Conservation (phyloP, 2,797 vertebrate genomes). For the Thaleichthys pacificus region DNA sequence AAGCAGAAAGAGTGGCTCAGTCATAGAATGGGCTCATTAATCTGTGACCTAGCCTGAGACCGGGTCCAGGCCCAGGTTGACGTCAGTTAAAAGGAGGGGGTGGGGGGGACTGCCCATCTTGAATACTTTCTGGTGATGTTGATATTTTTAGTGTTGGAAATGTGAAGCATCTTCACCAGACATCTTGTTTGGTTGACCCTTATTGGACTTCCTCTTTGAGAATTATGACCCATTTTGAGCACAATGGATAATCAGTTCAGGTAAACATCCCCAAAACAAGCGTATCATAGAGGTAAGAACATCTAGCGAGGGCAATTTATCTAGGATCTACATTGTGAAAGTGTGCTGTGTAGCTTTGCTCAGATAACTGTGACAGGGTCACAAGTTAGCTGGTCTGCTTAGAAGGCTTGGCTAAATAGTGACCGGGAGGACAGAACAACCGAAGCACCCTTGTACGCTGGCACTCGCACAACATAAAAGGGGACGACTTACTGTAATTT, state of each 20-base stretch:
- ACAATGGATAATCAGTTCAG: conserved; percentile 37
- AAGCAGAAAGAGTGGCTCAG: conserved; percentile 3
- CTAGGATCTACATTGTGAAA: not conserved
- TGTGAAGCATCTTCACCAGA: conserved; percentile 33
- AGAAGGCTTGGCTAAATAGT: conserved; percentile 11
- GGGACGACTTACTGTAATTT: conserved; percentile 20
- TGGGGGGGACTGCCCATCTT: too few species aligned
- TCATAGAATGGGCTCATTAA: conserved; percentile 12
- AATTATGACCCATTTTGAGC: conserved; percentile 1
- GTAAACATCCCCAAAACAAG: conserved; percentile 24
- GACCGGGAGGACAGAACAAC: conserved; percentile 22
- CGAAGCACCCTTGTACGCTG: conserved; percentile 24
- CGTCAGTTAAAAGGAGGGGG: too few species aligned
- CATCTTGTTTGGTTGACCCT: conserved; percentile 31
- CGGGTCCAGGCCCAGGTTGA: conserved; percentile 20
- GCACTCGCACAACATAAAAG: not conserved
- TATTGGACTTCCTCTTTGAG: conserved; percentile 24
- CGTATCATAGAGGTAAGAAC: conserved; percentile 12
- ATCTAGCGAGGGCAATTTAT: not conserved
- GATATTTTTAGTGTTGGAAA: conserved; percentile 25
- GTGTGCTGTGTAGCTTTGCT: not conserved
- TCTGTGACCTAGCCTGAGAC: conserved; percentile 23
- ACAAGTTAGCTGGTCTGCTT: not conserved
- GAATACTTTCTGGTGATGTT: not conserved
- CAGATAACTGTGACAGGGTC: not conserved